These are phyloP conservation scores for Parnassius glacialis DNA, from an alignment of 2,888 invertebrate genomes.

Conservation along the genomic window DNA sequence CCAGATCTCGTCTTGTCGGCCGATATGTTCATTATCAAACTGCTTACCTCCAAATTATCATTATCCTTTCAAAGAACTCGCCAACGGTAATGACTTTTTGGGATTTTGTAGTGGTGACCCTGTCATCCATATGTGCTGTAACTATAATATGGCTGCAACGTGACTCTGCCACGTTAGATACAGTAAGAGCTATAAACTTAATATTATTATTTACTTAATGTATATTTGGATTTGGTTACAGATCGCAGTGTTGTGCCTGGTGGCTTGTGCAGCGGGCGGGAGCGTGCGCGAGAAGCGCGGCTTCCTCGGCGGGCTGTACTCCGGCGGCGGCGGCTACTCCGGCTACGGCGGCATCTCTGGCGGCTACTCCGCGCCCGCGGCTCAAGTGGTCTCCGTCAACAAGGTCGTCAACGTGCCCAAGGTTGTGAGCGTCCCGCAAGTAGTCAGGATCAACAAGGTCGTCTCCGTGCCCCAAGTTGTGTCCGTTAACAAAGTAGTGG, in stretches of 20 bases:
- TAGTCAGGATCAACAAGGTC: slow-evolving; percentile 47
- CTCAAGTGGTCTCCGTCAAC: slow-evolving; percentile 44
- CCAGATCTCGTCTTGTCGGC: no score
- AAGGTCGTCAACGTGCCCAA: slow-evolving; percentile 48
- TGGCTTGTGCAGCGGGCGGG: slow-evolving; percentile 18
- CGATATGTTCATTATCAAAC: no score
- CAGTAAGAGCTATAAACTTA: no score
- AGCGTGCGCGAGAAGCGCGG: slow-evolving; percentile 28
- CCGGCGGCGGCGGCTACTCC: slow-evolving; percentile 32
- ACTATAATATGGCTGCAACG: no score
- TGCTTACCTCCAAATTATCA: no score
- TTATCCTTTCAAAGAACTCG: no score
- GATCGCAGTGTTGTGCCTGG: slow-evolving; percentile 22
- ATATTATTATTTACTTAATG: no score
- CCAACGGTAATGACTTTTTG: no score
- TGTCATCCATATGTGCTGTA: no score
- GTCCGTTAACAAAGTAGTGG: slow-evolving; percentile 46
- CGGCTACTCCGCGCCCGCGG: slow-evolving; percentile 35
- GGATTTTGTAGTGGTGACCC: no score
- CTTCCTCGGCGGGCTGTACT: slow-evolving; percentile 23
- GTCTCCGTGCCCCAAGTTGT: slow-evolving; percentile 52
- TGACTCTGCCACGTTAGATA: no score
- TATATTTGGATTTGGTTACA: background rate
- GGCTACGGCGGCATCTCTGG: slow-evolving; percentile 22
- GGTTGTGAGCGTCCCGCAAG: slow-evolving; percentile 45